These are phyloP conservation scores for Diloba caeruleocephala DNA, from an alignment of 2,888 invertebrate genomes.

Conservation along the genomic window DNA sequence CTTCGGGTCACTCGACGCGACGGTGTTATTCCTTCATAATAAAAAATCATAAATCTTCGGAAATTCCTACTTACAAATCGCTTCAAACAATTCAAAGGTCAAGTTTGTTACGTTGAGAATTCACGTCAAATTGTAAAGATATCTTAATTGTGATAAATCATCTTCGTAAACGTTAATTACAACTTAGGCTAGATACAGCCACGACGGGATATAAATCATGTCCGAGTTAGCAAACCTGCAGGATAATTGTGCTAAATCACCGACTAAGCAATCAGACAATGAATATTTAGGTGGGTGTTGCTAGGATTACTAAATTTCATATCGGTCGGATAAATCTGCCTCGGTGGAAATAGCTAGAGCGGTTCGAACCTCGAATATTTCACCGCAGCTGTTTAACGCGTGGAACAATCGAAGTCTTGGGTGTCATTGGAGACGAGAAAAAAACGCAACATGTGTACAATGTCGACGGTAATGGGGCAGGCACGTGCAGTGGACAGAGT, in stretches of 20 bases:
- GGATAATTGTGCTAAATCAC: constrained; percentile 82
- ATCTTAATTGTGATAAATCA: constrained; percentile 80
- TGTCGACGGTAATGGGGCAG: constrained; percentile 62
- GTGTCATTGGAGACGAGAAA: constrained; percentile 73
- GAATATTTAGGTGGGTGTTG: constrained; percentile 81
- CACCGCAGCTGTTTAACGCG: constrained; percentile 75
- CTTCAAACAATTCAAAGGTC: constrained; percentile 69
- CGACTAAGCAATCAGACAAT: constrained; percentile 77
- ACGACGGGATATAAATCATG: constrained; percentile 75
- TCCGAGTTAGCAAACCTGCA: constrained; percentile 73
- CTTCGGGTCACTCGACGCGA: constrained; percentile 22
- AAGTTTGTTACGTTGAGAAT: constrained; percentile 59
- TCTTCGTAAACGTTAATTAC: constrained; percentile 74
- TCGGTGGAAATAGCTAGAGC: constrained; percentile 63
- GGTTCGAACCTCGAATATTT: constrained; percentile 72
- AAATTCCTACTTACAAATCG: constrained; percentile 57
- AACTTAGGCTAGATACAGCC: constrained; percentile 60
- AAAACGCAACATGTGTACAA: constrained; percentile 77
- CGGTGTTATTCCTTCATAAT: constrained; percentile 30
- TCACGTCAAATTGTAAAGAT: constrained; percentile 69
- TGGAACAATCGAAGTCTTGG: constrained; percentile 77
- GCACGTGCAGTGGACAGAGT: constrained; percentile 75
- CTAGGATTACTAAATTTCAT: constrained; percentile 77
- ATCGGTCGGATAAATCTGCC: constrained; percentile 72
- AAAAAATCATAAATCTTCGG: constrained; percentile 48